phyloP scores from a whole-genome alignment of 2,113 vertebrate species.

The Potamarius usumacintae region DNA sequence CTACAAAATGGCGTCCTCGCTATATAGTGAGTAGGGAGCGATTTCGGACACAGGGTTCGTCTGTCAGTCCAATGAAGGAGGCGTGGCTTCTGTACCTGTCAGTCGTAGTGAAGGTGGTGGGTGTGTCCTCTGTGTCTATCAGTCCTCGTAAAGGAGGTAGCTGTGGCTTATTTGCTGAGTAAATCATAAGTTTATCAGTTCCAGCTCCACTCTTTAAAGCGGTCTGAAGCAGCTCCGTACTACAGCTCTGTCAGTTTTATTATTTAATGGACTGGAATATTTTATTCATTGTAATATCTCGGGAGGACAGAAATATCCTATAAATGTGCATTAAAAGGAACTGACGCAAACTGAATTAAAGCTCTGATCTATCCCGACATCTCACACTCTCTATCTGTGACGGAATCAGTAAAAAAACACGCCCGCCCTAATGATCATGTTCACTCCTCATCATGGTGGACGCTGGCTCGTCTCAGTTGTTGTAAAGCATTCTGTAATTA shows the following conservation, averaged over 20 bases:
- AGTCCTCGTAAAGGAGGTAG: neutral
- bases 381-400: neutral
- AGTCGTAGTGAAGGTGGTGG: no score
- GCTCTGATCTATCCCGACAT: neutral
- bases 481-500: constrained; percentile 62
- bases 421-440: neutral
- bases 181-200: neutral
- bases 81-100: neutral
- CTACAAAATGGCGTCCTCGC: no score
- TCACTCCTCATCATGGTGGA: constrained; percentile 1
- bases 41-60: no score
- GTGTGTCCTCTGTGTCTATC: neutral
- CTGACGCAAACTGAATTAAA: neutral
- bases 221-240: neutral
- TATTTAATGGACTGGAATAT: neutral
- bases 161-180: neutral
- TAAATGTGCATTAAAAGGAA: neutral
- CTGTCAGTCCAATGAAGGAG: neutral
- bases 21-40: no score
- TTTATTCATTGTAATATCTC: neutral
- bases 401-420: neutral
- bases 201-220: neutral
- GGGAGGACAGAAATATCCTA: neutral
- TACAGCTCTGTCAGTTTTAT: neutral
- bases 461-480: constrained; percentile 53